A percentile compares a stretch with the other conserved stretches of the same genome.
phyloP scores from a whole-genome alignment of 2,888 invertebrate genomes.

The Aporophyla lueneburgensis region DNA sequence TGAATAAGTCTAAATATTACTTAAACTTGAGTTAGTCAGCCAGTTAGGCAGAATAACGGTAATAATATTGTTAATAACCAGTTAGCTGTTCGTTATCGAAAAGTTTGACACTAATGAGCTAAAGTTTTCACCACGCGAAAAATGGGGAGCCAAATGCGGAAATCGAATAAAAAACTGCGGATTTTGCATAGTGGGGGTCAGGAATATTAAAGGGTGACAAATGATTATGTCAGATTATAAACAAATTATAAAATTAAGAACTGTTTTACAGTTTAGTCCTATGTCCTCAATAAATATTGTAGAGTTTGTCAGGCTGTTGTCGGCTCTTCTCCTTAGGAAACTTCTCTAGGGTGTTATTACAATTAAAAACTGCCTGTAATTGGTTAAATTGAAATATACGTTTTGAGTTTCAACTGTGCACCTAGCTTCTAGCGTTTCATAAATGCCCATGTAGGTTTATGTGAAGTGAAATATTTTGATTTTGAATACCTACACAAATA shows the following conservation, averaged over 20 bases:
- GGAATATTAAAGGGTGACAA: conserved; percentile 17
- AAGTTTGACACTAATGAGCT: conserved; percentile 80
- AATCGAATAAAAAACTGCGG: conserved; percentile 48
- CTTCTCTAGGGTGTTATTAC: no score
- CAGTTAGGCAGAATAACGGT: conserved; percentile 63
- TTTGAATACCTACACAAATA: no score
- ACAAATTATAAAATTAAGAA: background rate
- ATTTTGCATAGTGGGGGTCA: conserved; percentile 35
- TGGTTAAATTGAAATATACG: no score
- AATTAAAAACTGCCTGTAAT: no score
- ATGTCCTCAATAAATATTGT: no score
- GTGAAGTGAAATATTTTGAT: no score
- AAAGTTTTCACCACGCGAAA: conserved; percentile 76
- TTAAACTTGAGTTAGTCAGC: conserved; percentile 54
- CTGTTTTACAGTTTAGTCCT: background rate
- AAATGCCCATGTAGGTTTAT: no score
- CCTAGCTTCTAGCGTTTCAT: no score
- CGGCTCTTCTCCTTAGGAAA: no score
- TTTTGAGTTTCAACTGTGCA: no score
- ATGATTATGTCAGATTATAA: background rate
- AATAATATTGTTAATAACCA: conserved; percentile 72
- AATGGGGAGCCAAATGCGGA: conserved; percentile 60
- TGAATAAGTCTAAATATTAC: conserved; percentile 52
- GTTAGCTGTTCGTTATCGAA: conserved; percentile 75
- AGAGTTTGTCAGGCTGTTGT: no score